Percentiles rank a stretch among this genome's conserved stretches.
Conservation (phyloP, 2,113 vertebrate species). For the Blennius ocellaris region DNA sequence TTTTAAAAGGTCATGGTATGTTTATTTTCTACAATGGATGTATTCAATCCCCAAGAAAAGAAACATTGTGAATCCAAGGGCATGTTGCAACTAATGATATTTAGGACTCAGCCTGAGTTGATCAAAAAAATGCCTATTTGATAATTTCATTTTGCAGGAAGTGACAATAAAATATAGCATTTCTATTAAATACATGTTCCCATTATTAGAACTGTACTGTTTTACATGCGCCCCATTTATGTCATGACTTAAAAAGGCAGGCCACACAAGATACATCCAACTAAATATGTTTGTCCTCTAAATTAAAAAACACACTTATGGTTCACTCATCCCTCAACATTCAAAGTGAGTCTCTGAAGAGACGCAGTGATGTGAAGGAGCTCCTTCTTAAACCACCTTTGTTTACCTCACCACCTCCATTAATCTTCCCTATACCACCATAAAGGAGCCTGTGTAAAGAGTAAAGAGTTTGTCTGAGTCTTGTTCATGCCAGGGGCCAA, state of each 20-base stretch:
- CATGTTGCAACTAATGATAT: background rate
- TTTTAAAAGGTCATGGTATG: no score
- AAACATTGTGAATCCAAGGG: background rate
- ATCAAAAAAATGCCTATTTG: background rate
- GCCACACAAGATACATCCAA: conserved; percentile 5
- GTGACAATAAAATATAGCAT: background rate
- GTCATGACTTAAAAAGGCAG: background rate
- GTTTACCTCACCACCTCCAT: conserved; percentile 65
- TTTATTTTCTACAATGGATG: no score
- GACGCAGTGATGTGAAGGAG: conserved; percentile 41
- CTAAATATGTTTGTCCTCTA: conserved; percentile 5
- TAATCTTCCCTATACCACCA: conserved; percentile 62
- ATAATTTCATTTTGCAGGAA: background rate
- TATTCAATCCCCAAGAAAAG: background rate
- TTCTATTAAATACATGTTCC: background rate
- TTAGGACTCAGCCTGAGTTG: background rate
- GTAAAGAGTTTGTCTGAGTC: conserved; percentile 57
- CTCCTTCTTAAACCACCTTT: conserved; percentile 60
- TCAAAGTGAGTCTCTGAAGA: conserved; percentile 32
- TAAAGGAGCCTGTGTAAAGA: conserved; percentile 64
- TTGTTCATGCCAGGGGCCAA: conserved; percentile 47
- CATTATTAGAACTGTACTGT: background rate
- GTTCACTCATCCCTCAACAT: conserved; percentile 38
- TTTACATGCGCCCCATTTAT: background rate
- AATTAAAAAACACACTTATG: conserved; percentile 37